A percentile compares a stretch with the other conserved stretches of the same genome.
Evolutionary conservation across 2,797 vertebrate species (phyloP).

Genomic region (Sebastes hubbsi): DNA sequence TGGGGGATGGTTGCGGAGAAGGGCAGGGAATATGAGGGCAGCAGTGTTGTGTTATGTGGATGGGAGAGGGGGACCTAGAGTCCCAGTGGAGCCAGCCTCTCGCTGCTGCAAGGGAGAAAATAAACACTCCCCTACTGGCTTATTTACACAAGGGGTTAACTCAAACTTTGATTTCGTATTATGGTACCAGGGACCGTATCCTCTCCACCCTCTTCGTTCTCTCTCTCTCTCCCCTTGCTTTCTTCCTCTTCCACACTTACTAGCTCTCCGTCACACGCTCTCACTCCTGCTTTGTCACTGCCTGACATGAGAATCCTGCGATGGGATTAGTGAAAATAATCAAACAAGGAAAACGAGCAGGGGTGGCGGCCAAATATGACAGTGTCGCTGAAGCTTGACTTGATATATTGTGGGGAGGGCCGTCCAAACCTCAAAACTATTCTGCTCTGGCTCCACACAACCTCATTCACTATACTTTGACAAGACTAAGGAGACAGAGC

Average conservation of each 20-base stretch:
- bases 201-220: constrained; percentile 22
- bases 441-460: constrained; percentile 60
- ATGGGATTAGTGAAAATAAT: constrained; percentile 77
- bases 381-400: constrained; percentile 48
- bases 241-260: constrained; percentile 22
- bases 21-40: constrained; percentile 60
- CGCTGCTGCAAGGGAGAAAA: constrained; percentile 73
- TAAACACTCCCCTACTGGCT: constrained; percentile 74
- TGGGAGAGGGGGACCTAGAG: constrained; percentile 63
- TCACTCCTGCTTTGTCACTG: constrained; percentile 57
- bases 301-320: constrained; percentile 65
- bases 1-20: neutral
- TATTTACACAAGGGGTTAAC: constrained; percentile 81
- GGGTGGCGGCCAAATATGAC: constrained; percentile 65
- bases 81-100: constrained; percentile 71
- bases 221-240: constrained; percentile 12
- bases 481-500: constrained; percentile 60
- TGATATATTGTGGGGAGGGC: constrained; percentile 59
- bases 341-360: constrained; percentile 64
- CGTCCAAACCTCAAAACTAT: constrained; percentile 60
- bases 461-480: constrained; percentile 62
- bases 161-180: constrained; percentile 75
- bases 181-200: constrained; percentile 61
- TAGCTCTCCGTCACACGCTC: constrained; percentile 40
- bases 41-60: constrained; percentile 72